A percentile compares a stretch with the other conserved stretches of the same genome.
These are phyloP conservation scores for Amphimallon solstitiale DNA, from an alignment of 2,888 invertebrate species.

Conservation along the genomic window DNA sequence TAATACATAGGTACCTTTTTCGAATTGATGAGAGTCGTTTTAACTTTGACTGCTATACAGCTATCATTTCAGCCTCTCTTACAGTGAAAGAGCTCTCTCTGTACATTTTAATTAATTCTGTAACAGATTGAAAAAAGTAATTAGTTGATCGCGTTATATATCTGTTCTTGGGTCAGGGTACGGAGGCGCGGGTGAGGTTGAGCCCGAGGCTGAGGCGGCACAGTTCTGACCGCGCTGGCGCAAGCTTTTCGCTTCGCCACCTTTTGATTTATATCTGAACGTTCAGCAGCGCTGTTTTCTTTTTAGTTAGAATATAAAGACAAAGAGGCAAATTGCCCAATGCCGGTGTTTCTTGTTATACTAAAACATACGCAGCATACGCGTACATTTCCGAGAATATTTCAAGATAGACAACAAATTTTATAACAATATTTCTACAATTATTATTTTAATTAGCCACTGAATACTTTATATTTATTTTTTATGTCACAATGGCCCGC, in stretches of 20 bases:
- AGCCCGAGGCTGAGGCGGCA: constrained; percentile 27
- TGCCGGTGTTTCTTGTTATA: constrained; percentile 34
- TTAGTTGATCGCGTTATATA: constrained; percentile 55
- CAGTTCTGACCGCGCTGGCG: constrained; percentile 40
- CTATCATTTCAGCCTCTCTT: too few species aligned
- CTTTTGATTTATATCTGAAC: constrained; percentile 53
- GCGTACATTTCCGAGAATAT: too few species aligned
- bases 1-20: too few species aligned
- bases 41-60: too few species aligned
- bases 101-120: constrained; percentile 57
- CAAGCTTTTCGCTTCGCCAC: constrained; percentile 43
- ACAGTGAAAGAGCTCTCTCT: constrained; percentile 37
- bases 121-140: constrained; percentile 58
- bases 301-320: constrained; percentile 50
- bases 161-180: constrained; percentile 45
- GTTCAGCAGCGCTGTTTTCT: constrained; percentile 52
- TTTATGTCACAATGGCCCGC: too few species aligned
- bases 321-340: constrained; percentile 52
- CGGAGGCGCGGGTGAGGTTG: constrained; percentile 20
- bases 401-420: too few species aligned
- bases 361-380: too few species aligned
- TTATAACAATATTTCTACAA: too few species aligned
- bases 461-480: too few species aligned
- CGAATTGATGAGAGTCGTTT: too few species aligned
- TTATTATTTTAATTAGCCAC: too few species aligned